Conservation (phyloP, 2,113 vertebrate species). For the cat (Felis catus) region F.catus_Fca126_mat1.0 CM031420.1:75910501-75911000, state of each 20-base stretch:
- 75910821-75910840: neutral
- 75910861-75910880: neutral
- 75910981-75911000: neutral
- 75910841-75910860: neutral
- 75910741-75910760: neutral
- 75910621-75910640: neutral
- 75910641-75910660: neutral
- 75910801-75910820: neutral
- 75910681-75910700: neutral
- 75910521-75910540: neutral
- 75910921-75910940: neutral
- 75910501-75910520: neutral
- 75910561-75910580: neutral
- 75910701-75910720: neutral
- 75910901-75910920: neutral
- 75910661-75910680: neutral
- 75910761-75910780: neutral
- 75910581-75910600: neutral
- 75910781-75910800: neutral
- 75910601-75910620: neutral
- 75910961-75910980: neutral
- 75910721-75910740: neutral
- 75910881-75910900: neutral
- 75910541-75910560: neutral
- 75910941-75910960: neutral